These are phyloP conservation scores for Fregata magnificens DNA, from an alignment of 2,113 vertebrate genomes.

Conservation along the genomic window DNA sequence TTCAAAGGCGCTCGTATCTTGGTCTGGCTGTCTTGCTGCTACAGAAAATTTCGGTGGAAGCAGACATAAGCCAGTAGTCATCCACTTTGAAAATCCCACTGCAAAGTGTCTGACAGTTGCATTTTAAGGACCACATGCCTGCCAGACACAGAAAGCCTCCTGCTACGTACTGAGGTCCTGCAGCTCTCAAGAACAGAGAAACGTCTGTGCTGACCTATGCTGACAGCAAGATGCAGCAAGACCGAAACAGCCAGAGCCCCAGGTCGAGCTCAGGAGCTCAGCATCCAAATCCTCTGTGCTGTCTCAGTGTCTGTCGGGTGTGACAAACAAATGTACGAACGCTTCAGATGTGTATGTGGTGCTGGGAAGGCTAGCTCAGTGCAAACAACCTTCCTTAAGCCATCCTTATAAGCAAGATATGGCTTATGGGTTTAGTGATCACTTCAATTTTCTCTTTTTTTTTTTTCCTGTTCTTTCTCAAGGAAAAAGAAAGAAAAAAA, in stretches of 20 bases:
- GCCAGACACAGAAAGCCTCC: slow-evolving; percentile 12
- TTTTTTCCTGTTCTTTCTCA: background rate
- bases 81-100: background rate
- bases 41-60: background rate
- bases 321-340: background rate
- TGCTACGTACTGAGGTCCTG: background rate
- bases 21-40: background rate
- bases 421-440: background rate
- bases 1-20: background rate
- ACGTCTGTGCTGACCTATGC: background rate
- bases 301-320: background rate
- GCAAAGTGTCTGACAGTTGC: background rate
- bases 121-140: slow-evolving; percentile 24
- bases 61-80: background rate
- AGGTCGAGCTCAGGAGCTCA: background rate
- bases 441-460: background rate
- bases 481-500: background rate
- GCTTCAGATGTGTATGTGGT: background rate
- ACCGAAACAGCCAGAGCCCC: background rate
- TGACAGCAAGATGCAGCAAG: background rate
- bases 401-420: background rate
- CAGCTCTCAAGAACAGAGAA: background rate
- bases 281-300: background rate
- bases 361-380: background rate
- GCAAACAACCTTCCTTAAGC: background rate